phyloP scores from a whole-genome alignment of 2,888 invertebrate species.

The Cheilosia vulpina region DNA sequence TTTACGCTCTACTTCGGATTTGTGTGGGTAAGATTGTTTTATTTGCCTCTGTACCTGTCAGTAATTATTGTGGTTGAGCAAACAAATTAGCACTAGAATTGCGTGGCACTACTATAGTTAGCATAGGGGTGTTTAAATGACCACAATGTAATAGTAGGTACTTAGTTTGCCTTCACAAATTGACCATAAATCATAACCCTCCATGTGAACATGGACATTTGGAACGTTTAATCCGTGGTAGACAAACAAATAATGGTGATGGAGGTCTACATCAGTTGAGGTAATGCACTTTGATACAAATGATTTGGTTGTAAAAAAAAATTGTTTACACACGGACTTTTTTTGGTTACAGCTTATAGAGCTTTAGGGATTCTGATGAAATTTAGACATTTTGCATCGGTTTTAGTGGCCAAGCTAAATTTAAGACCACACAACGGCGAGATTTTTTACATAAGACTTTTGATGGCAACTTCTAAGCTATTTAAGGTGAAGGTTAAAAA shows the following conservation, averaged over 20 bases:
- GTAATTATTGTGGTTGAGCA: constrained; percentile 21
- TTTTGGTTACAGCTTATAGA: no score
- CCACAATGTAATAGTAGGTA: constrained; percentile 34
- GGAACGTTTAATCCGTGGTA: constrained; percentile 19
- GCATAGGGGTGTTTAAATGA: constrained; percentile 58
- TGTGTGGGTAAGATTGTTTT: constrained; percentile 11
- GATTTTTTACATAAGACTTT: no score
- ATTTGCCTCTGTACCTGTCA: neutral
- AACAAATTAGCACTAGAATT: constrained; percentile 67
- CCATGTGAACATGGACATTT: constrained; percentile 60
- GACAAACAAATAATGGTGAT: constrained; percentile 11
- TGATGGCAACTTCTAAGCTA: no score
- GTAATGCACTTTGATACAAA: neutral
- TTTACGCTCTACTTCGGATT: neutral
- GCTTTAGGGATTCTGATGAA: no score
- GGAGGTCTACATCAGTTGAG: constrained; percentile 11
- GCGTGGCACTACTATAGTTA: constrained; percentile 20
- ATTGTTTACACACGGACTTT: no score
- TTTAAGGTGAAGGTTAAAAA: no score
- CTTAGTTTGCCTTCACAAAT: constrained; percentile 64
- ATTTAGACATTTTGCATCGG: no score
- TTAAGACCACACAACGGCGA: no score
- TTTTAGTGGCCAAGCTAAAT: no score
- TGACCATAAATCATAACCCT: constrained; percentile 73
- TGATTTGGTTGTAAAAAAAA: constrained; percentile 1